Percentiles rank a stretch among this genome's conserved stretches.
Evolutionary conservation across 1,140 invertebrate genomes (phyloP).

Genomic region (Anthonomus grandis): DNA sequence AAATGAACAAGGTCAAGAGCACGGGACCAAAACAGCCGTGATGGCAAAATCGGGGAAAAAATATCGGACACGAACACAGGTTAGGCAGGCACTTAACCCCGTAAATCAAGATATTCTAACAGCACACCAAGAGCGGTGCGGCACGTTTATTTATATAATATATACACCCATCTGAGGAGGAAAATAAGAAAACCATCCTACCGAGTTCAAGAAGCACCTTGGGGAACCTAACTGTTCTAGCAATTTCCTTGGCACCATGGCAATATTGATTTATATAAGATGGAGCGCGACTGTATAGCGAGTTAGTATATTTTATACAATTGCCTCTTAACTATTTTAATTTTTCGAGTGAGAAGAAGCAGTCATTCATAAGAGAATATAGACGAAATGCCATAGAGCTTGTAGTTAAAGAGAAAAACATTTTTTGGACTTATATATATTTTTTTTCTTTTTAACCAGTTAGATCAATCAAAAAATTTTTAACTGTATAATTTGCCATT

Average conservation of each 20-base stretch:
- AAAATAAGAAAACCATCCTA: slow-evolving; percentile 27
- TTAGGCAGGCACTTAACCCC: slow-evolving; percentile 30
- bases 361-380: no score
- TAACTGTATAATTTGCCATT: no score
- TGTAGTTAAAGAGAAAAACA: no score
- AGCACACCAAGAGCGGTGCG: no score
- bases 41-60: slow-evolving; percentile 11
- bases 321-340: slow-evolving; percentile 18
- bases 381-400: no score
- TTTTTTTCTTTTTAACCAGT: no score
- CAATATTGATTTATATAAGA: slow-evolving; percentile 29
- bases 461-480: no score
- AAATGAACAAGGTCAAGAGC: slow-evolving; percentile 26
- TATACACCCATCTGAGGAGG: slow-evolving; percentile 21
- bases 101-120: slow-evolving; percentile 31
- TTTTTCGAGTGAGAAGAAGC: no score
- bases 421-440: no score
- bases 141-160: slow-evolving; percentile 28
- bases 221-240: slow-evolving; percentile 29
- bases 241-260: slow-evolving; percentile 24
- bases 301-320: slow-evolving; percentile 18
- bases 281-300: slow-evolving; percentile 18
- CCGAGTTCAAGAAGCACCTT: slow-evolving; percentile 27
- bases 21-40: no score
- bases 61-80: slow-evolving; percentile 19